Evolutionary conservation across 2,797 vertebrate genomes (phyloP).

Genomic region (Syngnathus acus): DNA sequence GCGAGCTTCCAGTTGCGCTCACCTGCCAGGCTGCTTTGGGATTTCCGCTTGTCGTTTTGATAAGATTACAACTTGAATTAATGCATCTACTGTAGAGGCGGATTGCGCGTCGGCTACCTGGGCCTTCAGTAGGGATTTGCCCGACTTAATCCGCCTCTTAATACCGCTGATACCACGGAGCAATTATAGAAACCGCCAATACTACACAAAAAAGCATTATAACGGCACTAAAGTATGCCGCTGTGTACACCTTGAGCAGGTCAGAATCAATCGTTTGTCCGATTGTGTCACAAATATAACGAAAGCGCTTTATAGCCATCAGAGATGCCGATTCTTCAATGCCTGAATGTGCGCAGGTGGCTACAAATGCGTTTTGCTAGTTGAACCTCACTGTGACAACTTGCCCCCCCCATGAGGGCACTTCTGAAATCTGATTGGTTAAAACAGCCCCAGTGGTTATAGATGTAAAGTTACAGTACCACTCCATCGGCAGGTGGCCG

Average conservation of each 20-base stretch:
- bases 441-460: too few relatives aligned
- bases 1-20: background rate
- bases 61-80: background rate
- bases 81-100: background rate
- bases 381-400: background rate
- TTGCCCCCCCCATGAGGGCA: too few relatives aligned
- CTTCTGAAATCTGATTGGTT: too few relatives aligned
- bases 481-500: background rate
- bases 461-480: background rate
- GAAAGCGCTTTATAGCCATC: too few relatives aligned
- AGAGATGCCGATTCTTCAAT: too few relatives aligned
- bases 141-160: background rate
- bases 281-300: too few relatives aligned
- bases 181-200: background rate
- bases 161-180: background rate
- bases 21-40: background rate
- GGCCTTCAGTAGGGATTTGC: background rate
- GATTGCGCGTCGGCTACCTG: background rate
- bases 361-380: too few relatives aligned
- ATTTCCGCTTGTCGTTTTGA: background rate
- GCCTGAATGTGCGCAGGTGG: too few relatives aligned
- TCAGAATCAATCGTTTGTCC: too few relatives aligned
- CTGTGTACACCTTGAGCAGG: too few relatives aligned
- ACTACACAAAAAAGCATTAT: background rate
- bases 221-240: background rate